These are phyloP conservation scores for Gasterosteus aculeatus DNA, from an alignment of 2,113 vertebrate species.

Conservation along the genomic window DNA sequence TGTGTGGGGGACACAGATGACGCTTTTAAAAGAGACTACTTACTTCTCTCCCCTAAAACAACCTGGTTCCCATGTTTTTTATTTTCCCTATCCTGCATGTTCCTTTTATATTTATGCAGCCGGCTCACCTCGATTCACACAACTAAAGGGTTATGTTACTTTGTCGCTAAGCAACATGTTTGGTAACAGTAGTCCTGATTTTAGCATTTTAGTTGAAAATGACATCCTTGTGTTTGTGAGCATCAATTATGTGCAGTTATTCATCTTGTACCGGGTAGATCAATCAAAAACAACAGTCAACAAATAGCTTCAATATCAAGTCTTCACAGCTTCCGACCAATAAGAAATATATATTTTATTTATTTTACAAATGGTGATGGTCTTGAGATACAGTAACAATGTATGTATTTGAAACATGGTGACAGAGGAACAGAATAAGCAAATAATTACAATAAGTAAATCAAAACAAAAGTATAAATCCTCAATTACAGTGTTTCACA, in stretches of 20 bases:
- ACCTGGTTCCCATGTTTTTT: constrained; percentile 41
- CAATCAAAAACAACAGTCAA: not conserved
- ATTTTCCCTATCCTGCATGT: constrained; percentile 52
- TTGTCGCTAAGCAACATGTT: constrained; percentile 63
- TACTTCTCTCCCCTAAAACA: constrained; percentile 59
- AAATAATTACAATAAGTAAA: not conserved
- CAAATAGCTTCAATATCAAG: constrained; percentile 1
- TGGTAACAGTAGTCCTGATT: constrained; percentile 32
- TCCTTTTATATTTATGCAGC: constrained; percentile 16
- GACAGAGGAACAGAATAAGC: not conserved
- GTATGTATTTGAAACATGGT: not conserved
- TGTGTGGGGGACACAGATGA: not conserved
- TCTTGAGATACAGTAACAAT: constrained; percentile 13
- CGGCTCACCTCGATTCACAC: not conserved
- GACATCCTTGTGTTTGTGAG: not conserved
- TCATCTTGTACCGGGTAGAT: not conserved
- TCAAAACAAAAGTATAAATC: constrained; percentile 14
- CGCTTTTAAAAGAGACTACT: constrained; percentile 10
- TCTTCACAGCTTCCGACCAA: not conserved
- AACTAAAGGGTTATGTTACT: constrained; percentile 59
- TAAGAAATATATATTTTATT: constrained; percentile 42
- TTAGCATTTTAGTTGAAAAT: not conserved
- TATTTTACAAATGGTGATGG: constrained; percentile 17
- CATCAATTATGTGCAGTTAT: not conserved
- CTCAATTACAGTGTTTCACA: constrained; percentile 21